phyloP scores from a whole-genome alignment of 2,113 vertebrate genomes.

The Hippocampus zosterae region DNA sequence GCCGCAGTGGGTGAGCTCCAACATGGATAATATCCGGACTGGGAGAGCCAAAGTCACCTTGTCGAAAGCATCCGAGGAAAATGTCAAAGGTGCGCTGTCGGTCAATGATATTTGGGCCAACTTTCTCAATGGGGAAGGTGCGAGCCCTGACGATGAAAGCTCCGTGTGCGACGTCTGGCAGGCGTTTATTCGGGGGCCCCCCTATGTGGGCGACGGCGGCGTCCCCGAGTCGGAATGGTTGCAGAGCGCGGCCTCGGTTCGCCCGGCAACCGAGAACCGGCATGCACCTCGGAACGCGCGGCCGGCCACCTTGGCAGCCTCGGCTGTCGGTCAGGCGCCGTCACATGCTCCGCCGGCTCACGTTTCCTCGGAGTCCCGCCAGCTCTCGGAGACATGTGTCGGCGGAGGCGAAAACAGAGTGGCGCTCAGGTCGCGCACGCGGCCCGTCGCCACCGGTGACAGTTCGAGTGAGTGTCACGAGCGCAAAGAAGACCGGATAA shows the following conservation, averaged over 20 bases:
- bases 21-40: conserved; percentile 31
- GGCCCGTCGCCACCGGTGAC: conserved; percentile 33
- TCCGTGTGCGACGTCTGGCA: conserved; percentile 57
- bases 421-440: conserved; percentile 42
- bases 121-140: conserved; percentile 40
- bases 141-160: conserved; percentile 14
- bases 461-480: conserved; percentile 35
- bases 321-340: conserved; percentile 33
- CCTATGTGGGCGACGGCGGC: conserved; percentile 22
- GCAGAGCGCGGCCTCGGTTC: conserved; percentile 54
- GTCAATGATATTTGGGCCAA: conserved; percentile 46
- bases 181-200: conserved; percentile 50
- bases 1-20: conserved; percentile 9
- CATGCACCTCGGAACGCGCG: conserved; percentile 2
- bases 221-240: conserved; percentile 63
- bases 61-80: conserved; percentile 24
- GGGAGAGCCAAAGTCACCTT: conserved; percentile 18
- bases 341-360: conserved; percentile 29
- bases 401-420: conserved; percentile 38
- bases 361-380: conserved; percentile 26
- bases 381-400: conserved; percentile 42
- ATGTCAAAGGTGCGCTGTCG: conserved; percentile 6
- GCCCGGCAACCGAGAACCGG: conserved; percentile 26
- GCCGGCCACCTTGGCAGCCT: background rate
- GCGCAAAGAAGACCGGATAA: conserved; percentile 35